phyloP scores from a whole-genome alignment of 2,888 invertebrate genomes.

The Podabrus alpinus region DNA sequence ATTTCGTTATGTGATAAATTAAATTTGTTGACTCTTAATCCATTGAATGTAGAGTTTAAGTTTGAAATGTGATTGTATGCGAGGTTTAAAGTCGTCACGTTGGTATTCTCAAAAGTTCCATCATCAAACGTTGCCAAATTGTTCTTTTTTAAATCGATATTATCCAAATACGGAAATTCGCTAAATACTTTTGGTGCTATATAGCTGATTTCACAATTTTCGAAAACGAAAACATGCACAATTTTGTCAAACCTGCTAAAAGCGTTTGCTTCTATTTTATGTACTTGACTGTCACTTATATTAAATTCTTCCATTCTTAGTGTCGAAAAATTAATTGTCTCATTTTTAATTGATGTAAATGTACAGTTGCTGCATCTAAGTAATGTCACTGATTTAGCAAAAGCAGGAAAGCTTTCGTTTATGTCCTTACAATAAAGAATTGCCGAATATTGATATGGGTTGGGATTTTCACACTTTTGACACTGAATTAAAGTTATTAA shows the following conservation, averaged over 20 bases:
- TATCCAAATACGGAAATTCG: neutral
- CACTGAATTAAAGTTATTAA: neutral
- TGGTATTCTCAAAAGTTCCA: slow-evolving; percentile 8
- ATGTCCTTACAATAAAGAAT: neutral
- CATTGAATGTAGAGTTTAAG: neutral
- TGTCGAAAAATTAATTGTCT: neutral
- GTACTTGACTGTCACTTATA: slow-evolving; percentile 4
- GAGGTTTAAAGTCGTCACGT: neutral
- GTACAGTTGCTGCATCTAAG: slow-evolving; percentile 6
- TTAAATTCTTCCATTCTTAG: neutral
- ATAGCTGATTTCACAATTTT: slow-evolving; percentile 9
- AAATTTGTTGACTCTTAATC: slow-evolving; percentile 5
- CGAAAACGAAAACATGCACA: neutral
- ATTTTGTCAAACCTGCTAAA: neutral
- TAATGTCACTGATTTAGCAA: neutral
- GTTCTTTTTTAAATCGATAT: slow-evolving; percentile 3
- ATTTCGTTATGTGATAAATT: slow-evolving; percentile 8
- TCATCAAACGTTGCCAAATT: neutral
- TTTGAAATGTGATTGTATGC: neutral
- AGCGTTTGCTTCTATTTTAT: slow-evolving; percentile 3
- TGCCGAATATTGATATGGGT: neutral
- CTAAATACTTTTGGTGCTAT: slow-evolving; percentile 5
- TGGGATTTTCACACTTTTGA: slow-evolving; percentile 5
- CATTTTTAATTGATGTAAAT: neutral
- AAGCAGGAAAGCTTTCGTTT: neutral